phyloP scores from a whole-genome alignment of 1,140 invertebrate species.

The Frieseomelitta varia region DNA sequence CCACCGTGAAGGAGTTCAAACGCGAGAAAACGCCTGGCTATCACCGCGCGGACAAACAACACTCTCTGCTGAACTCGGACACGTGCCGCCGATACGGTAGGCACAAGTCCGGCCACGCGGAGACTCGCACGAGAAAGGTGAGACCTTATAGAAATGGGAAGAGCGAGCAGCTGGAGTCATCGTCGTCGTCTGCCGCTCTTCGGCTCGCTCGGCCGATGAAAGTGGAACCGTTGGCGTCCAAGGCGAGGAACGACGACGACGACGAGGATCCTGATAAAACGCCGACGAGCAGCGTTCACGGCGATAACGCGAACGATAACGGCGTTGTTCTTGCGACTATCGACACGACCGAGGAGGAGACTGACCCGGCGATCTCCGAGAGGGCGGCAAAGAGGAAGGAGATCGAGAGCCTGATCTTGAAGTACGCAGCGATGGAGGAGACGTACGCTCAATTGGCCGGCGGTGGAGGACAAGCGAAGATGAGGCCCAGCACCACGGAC shows the following conservation, averaged over 20 bases:
- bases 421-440: conserved; percentile 89
- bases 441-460: conserved; percentile 70
- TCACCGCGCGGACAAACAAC: conserved; percentile 43
- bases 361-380: conserved; percentile 84
- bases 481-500: conserved; percentile 77
- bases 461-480: conserved; percentile 38
- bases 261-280: conserved; percentile 68
- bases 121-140: conserved; percentile 68
- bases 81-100: conserved; percentile 69
- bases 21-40: conserved; percentile 73
- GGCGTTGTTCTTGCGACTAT: background rate
- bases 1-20: conserved; percentile 30
- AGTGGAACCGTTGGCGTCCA: background rate
- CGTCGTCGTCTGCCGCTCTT: conserved; percentile 56
- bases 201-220: conserved; percentile 73
- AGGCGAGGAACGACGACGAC: background rate
- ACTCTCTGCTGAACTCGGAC: conserved; percentile 54
- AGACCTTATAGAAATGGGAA: conserved; percentile 71
- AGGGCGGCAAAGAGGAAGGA: conserved; percentile 90
- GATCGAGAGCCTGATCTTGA: conserved; percentile 90
- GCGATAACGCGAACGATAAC: background rate
- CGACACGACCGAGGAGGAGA: conserved; percentile 6
- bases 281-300: conserved; percentile 23
- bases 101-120: conserved; percentile 76
- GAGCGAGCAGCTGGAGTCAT: conserved; percentile 74